Base-by-base conservation (phyloP, 2,797 vertebrate species). In the Eupleurogrammus muticus region DNA sequence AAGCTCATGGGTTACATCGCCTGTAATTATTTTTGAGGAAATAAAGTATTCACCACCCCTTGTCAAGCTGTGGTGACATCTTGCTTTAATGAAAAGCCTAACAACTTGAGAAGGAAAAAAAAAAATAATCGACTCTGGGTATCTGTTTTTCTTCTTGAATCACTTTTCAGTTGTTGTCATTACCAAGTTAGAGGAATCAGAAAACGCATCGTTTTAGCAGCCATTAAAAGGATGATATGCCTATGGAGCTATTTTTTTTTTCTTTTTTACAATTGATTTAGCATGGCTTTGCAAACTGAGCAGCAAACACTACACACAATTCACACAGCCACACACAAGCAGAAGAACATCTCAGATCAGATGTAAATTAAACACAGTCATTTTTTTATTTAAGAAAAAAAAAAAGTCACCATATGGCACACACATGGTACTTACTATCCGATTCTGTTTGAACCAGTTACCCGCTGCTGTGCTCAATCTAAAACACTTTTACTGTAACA, bases 151-250 rank as follows among this genome's bases (percentile, higher is more conserved):
- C 60, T 28, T 50, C 10, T 44, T 28, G 4, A 12, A 35, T 73
- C 48, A 52, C 13, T 78, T 61, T 64, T 57, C 49, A 68, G 44
- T 40, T 69, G 23, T 14, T 67, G 38, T 56, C 47, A 21, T 52
- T 51, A 59, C 11, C 23, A 55, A 61, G 65, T 69, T 66, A 44
- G 44, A 40, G 66, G 40, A 47, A 49, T 8, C 12, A 38, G 11
- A 49, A 19, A 36, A 59, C 47, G 16, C 17, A 38, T 4, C 20
- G n/a, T 36, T 75, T 65, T 44, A 13, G 28, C 49, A 34, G 21
- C 28, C 2, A 14, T 2, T 28, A 2, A 47, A 80, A 74, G 64
- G 12, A 47, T 51, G 21, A 61, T 44, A 50, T 62, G 75, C 66
- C 63, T 66, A 20, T 65, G 66, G 56, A 76, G 55, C 19, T 9